Percentiles rank a stretch among this genome's conserved stretches.
Evolutionary conservation across 2,113 vertebrate species (phyloP).

Genomic region (Laterallus jamaicensis): DNA sequence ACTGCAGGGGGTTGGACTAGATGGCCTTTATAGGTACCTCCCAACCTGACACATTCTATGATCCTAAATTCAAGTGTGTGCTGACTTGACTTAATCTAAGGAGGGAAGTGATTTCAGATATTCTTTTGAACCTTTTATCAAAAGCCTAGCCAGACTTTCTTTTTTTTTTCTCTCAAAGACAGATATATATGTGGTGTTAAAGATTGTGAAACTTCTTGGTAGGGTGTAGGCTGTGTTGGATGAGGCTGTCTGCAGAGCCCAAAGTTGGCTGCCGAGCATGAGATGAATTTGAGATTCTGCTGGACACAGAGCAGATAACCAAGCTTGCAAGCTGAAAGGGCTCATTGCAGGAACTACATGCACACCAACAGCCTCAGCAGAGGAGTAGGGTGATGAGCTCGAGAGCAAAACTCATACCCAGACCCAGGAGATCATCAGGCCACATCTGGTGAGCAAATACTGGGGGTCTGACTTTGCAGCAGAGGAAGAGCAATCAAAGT

Average conservation of each 20-base stretch:
- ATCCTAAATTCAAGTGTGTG: not conserved
- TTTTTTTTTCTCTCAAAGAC: not conserved
- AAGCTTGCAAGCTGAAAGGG: not conserved
- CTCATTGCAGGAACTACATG: accelerated
- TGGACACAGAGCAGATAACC: not conserved
- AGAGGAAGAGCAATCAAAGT: not conserved
- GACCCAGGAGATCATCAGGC: not conserved
- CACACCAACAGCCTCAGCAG: accelerated
- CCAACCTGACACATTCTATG: too few species aligned
- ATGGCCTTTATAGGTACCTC: too few species aligned
- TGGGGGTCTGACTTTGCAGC: not conserved
- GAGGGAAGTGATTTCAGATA: not conserved
- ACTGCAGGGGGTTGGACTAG: too few species aligned
- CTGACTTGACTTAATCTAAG: not conserved
- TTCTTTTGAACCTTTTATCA: not conserved
- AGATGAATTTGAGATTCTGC: not conserved
- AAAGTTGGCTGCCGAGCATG: not conserved
- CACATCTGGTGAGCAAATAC: not conserved
- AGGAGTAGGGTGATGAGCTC: not conserved
- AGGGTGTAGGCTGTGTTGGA: accelerated
- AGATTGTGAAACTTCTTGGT: not conserved
- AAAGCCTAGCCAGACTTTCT: not conserved
- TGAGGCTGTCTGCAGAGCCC: not conserved
- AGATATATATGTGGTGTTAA: not conserved
- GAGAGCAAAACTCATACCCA: not conserved